phyloP scores from a whole-genome alignment of 92 coral and sea anemone genomes.

The Paramuricea clavata region DNA sequence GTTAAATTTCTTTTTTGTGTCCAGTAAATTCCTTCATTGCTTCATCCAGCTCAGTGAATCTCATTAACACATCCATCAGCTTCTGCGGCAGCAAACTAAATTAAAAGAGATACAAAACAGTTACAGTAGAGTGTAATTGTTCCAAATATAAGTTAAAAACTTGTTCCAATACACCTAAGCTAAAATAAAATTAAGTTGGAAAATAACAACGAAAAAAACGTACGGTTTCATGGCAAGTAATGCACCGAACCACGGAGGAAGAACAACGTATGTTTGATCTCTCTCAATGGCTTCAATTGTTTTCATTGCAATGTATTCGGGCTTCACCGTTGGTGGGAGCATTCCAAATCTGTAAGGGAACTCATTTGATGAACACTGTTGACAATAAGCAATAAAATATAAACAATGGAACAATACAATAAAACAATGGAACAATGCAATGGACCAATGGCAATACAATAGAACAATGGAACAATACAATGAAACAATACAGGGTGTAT shows the following conservation, averaged over 20 bases:
- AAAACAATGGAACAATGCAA: background rate
- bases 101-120: background rate
- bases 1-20: slow-evolving; percentile 45
- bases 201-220: slow-evolving; percentile 56
- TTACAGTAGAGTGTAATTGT: background rate
- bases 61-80: slow-evolving; percentile 65
- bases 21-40: slow-evolving; percentile 92
- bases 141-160: background rate
- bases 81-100: slow-evolving; percentile 78
- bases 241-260: slow-evolving; percentile 75
- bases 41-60: slow-evolving; percentile 77
- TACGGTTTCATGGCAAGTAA: slow-evolving; percentile 77
- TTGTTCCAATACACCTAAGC: too few relatives aligned
- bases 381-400: background rate
- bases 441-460: background rate
- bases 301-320: slow-evolving; percentile 81
- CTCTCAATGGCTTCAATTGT: slow-evolving; percentile 84
- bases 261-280: slow-evolving; percentile 59
- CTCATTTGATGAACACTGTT: background rate
- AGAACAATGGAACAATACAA: too few relatives aligned
- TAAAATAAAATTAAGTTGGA: too few relatives aligned
- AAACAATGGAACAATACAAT: background rate
- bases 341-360: slow-evolving; percentile 51
- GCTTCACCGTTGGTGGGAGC: slow-evolving; percentile 49
- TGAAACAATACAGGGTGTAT: background rate